A percentile compares a stretch with the other conserved stretches of the same genome.
Evolutionary conservation across 2,113 vertebrate genomes (phyloP).

Genomic region (Zosterops japonicus): DNA sequence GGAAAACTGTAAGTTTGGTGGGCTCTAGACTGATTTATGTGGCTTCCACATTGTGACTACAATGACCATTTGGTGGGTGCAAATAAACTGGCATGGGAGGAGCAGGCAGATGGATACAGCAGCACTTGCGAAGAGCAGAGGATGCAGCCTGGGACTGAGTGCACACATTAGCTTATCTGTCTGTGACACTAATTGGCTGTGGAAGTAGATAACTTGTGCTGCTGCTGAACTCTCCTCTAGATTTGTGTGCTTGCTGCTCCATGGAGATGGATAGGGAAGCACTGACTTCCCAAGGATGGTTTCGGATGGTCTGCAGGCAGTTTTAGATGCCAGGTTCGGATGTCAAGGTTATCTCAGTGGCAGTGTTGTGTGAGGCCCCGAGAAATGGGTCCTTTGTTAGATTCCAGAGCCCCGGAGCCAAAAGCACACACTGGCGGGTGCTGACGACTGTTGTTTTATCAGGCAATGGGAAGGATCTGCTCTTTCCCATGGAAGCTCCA

Average conservation of each 20-base stretch:
- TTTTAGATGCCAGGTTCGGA: fast-evolving
- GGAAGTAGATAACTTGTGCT: background rate
- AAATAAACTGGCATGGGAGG: background rate
- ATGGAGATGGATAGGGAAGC: background rate
- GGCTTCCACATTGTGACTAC: background rate
- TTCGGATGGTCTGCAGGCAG: background rate
- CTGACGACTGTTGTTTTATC: background rate
- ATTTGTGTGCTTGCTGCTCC: background rate
- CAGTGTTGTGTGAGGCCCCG: background rate
- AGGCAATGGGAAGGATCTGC: background rate
- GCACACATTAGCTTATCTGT: background rate
- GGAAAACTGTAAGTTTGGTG: background rate
- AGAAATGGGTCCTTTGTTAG: background rate
- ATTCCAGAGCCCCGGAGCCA: background rate
- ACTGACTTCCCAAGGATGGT: fast-evolving
- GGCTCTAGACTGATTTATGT: background rate
- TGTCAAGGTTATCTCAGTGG: background rate
- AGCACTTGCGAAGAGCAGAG: background rate
- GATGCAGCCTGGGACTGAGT: background rate
- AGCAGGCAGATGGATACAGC: background rate
- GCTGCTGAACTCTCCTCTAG: background rate
- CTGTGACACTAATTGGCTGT: background rate
- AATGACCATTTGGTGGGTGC: background rate
- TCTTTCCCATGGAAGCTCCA: background rate
- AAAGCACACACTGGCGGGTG: background rate